phyloP scores from a whole-genome alignment of 2,797 vertebrate genomes.

The Pogonophryne albipinna region DNA sequence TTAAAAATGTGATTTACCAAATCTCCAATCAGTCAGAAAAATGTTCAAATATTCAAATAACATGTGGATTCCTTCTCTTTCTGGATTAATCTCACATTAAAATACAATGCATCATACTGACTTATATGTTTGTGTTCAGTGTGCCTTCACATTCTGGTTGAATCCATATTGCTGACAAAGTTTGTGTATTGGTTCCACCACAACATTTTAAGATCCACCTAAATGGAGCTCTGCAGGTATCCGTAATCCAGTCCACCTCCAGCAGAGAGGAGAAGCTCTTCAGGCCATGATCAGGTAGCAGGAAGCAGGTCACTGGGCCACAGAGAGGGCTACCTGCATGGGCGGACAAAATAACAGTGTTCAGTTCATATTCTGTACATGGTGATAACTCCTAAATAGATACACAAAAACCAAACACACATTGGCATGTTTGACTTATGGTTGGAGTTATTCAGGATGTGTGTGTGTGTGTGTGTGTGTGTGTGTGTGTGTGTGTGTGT shows the following conservation, averaged over 20 bases:
- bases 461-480: constrained; percentile 8
- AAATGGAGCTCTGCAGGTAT: constrained; percentile 33
- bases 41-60: too few relatives aligned
- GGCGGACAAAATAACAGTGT: constrained; percentile 69
- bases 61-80: neutral
- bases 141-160: constrained; percentile 3
- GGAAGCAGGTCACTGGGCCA: constrained; percentile 75
- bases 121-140: neutral
- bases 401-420: constrained; percentile 50
- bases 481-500: too few relatives aligned
- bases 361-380: constrained; percentile 40
- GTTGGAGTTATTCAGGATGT: constrained; percentile 37
- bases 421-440: constrained; percentile 52
- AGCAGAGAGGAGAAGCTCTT: constrained; percentile 43
- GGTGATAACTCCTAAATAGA: constrained; percentile 55
- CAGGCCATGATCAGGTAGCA: constrained; percentile 36
- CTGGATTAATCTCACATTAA: neutral
- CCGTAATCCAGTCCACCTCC: constrained; percentile 44
- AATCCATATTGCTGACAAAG: neutral
- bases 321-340: constrained; percentile 49
- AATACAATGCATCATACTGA: neutral
- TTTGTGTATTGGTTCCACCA: constrained; percentile 1
- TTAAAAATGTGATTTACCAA: neutral
- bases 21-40: neutral
- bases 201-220: constrained; percentile 22